These are phyloP conservation scores for Cheiracanthium punctorium DNA, from an alignment of 2,888 invertebrate species.

Conservation along the genomic window DNA sequence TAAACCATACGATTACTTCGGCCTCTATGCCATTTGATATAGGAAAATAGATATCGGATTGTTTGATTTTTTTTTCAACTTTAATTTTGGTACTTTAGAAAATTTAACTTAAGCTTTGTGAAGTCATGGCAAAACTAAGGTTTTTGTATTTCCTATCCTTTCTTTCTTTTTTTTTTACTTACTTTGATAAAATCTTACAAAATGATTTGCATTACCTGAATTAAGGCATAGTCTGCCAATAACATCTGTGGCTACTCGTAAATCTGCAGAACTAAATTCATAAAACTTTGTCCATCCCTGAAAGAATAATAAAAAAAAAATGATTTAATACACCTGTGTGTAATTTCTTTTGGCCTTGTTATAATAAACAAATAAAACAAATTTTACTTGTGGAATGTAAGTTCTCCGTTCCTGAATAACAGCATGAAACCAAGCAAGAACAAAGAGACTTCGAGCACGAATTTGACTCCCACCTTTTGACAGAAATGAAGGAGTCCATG, in stretches of 20 bases:
- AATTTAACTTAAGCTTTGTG: too few relatives aligned
- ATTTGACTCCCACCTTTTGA: constrained; percentile 73
- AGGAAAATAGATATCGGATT: too few relatives aligned
- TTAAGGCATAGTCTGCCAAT: constrained; percentile 78
- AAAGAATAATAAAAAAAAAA: not conserved
- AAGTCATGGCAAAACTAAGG: not conserved
- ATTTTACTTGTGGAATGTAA: constrained; percentile 85
- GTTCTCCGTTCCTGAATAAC: constrained; percentile 90
- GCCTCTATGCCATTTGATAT: too few relatives aligned
- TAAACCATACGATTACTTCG: too few relatives aligned
- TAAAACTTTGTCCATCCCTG: constrained; percentile 92
- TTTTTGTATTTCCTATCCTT: too few relatives aligned
- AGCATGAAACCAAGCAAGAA: constrained; percentile 90
- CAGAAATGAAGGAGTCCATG: constrained; percentile 80
- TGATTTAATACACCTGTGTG: not conserved
- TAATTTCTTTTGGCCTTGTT: constrained; percentile 88
- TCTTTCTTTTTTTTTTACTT: too few relatives aligned
- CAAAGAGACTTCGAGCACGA: constrained; percentile 59
- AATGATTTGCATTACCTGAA: constrained; percentile 75
- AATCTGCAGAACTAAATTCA: constrained; percentile 89
- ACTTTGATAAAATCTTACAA: too few relatives aligned
- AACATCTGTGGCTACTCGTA: constrained; percentile 84
- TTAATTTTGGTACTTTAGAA: too few relatives aligned
- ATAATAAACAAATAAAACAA: not conserved
- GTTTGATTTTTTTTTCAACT: too few relatives aligned